These are phyloP conservation scores for Drosophila macrothrix DNA, from an alignment of 2,888 invertebrate species.

Conservation along the genomic window DNA sequence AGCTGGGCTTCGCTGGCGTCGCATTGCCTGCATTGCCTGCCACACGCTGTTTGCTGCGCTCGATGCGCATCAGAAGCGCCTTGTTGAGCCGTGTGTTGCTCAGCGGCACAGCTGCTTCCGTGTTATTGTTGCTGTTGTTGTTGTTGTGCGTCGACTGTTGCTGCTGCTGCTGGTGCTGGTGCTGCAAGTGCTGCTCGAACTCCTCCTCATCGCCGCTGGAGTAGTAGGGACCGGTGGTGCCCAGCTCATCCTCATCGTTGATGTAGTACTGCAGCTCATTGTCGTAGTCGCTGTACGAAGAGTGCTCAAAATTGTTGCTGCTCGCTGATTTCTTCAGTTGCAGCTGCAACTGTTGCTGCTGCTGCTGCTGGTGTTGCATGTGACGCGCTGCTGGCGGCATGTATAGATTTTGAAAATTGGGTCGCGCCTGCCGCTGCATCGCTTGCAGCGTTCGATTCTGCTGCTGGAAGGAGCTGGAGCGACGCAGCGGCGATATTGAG, in stretches of 20 bases:
- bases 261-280: constrained; percentile 84
- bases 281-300: constrained; percentile 83
- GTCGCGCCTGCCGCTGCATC: constrained; percentile 67
- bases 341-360: constrained; percentile 42
- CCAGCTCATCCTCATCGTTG: constrained; percentile 84
- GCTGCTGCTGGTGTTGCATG: constrained; percentile 43
- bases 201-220: constrained; percentile 82
- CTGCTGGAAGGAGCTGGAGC: constrained; percentile 88
- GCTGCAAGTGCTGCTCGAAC: constrained; percentile 51
- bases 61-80: constrained; percentile 88
- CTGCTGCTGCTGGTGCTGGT: background rate
- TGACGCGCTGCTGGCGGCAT: constrained; percentile 83
- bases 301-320: constrained; percentile 84
- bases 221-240: constrained; percentile 82
- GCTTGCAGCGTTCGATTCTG: constrained; percentile 60
- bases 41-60: constrained; percentile 84
- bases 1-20: constrained; percentile 83
- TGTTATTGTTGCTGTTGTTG: background rate
- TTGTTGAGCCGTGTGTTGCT: constrained; percentile 89
- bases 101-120: constrained; percentile 69
- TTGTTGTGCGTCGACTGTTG: background rate
- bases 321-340: constrained; percentile 84
- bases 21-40: constrained; percentile 33
- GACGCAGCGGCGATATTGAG: constrained; percentile 86
- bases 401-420: constrained; percentile 82